Evolutionary conservation across 2,797 vertebrate species (phyloP), one percentile per base, ranked within the genome.

Genomic region (Bradypodion pumilum): DNA sequence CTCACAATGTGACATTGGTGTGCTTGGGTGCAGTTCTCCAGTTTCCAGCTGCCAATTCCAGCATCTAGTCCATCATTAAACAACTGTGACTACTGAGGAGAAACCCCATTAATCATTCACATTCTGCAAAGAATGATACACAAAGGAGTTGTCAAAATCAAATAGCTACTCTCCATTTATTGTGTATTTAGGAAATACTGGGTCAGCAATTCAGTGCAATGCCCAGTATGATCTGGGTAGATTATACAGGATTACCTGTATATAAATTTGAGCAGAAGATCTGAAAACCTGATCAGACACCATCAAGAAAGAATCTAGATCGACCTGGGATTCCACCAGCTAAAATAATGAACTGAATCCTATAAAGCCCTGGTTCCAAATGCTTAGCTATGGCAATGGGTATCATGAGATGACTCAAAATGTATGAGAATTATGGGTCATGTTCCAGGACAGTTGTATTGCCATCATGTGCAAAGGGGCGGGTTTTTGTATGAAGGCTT

Each of bases 91-190:
- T 92, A 93, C 93, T 93, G 94, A 95, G 93, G 94, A 94, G 93
- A 95, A 96, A 95, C 95, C 95, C 95, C 94, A 96, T 96, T 96
- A 96, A 96, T 96, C 95, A 96, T 96, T 96, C 94, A 95, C 94
- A 94, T 96, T 94, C 93, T 92, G 89, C 82, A 88, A 95, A 94
- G 93, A 96, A 95, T 91, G 92, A 93, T 92, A 93, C 95, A 95
- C 95, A 95, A 94, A 96, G 93, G 94, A 94, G 91, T 94, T 95
- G 94, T 95, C 94, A 95, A 91, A 89, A 94, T 85, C 83, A 90
- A 91, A 92, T 91, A 93, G 89, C 90, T 91, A 94, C 93, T 95
- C 94, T 94, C 94, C 94, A 95, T 95, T 95, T 95, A 91, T 94
- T 96, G 94, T 90, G 91, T 95, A 96, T 96, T 96, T 96, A 96